phyloP scores from a whole-genome alignment of 2,113 vertebrate species.

The Prinia subflava region DNA sequence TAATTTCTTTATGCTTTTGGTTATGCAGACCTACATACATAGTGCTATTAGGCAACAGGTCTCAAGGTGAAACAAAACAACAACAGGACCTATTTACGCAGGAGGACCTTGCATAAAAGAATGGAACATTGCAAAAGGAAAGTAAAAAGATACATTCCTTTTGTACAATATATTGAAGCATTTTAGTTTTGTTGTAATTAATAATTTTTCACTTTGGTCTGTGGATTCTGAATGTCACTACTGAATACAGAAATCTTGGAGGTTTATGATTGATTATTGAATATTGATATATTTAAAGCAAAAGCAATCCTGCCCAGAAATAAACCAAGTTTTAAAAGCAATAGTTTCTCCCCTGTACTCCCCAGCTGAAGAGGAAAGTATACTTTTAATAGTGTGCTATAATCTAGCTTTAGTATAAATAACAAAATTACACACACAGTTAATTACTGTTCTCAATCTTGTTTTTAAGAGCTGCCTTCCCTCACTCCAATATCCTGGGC shows the following conservation, averaged over 20 bases:
- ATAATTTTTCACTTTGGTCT: background rate
- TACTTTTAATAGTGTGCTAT: background rate
- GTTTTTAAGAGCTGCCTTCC: background rate
- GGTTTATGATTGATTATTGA: background rate
- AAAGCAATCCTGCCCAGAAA: background rate
- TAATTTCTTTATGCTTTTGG: background rate
- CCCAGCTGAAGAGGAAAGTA: background rate
- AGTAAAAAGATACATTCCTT: background rate
- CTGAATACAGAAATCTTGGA: background rate
- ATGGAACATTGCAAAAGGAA: background rate
- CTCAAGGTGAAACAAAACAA: background rate
- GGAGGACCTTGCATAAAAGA: background rate
- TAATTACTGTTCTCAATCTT: background rate
- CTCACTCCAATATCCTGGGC: background rate
- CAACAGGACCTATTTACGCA: background rate
- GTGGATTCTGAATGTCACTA: background rate
- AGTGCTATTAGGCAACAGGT: conserved; percentile 18
- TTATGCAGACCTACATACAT: background rate
- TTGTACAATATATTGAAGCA: background rate
- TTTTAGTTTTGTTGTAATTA: conserved; percentile 15
- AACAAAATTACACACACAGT: background rate
- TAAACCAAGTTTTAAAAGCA: background rate
- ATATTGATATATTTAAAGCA: background rate
- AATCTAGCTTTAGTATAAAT: background rate
- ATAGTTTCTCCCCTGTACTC: background rate